A percentile compares a stretch with the other conserved stretches of the same genome.
phyloP scores from a whole-genome alignment of 2,113 vertebrate genomes.

The Agapornis roseicollis region DNA sequence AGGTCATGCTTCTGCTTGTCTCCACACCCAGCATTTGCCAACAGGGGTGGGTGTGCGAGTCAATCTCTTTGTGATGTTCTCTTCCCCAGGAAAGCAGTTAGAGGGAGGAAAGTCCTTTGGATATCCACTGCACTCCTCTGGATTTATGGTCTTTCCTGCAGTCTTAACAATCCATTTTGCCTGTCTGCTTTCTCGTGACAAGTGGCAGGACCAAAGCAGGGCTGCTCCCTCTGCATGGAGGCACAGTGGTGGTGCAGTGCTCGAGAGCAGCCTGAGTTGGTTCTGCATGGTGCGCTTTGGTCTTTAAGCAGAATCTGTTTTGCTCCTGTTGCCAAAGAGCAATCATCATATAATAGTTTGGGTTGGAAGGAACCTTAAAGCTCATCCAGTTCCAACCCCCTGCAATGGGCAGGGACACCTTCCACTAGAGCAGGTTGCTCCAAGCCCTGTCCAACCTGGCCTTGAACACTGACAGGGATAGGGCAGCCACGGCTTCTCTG shows the following conservation, averaged over 20 bases:
- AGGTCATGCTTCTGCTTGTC: background rate
- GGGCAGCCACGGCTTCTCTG: background rate
- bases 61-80: background rate
- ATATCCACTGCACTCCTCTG: background rate
- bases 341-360: background rate
- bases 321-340: background rate
- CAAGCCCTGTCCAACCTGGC: background rate
- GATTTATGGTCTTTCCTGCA: background rate
- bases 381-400: background rate
- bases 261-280: background rate
- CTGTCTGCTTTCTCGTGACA: background rate
- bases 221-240: background rate
- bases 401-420: background rate
- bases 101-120: background rate
- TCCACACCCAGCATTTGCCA: background rate
- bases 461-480: background rate
- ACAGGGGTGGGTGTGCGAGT: accelerated
- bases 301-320: background rate
- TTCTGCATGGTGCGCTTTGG: background rate
- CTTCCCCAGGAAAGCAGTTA: background rate
- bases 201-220: background rate
- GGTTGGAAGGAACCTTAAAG: background rate
- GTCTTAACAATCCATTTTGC: background rate
- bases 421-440: background rate
- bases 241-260: accelerated